Conservation (phyloP, 2,888 invertebrate species). For the Micropterix aruncella region DNA sequence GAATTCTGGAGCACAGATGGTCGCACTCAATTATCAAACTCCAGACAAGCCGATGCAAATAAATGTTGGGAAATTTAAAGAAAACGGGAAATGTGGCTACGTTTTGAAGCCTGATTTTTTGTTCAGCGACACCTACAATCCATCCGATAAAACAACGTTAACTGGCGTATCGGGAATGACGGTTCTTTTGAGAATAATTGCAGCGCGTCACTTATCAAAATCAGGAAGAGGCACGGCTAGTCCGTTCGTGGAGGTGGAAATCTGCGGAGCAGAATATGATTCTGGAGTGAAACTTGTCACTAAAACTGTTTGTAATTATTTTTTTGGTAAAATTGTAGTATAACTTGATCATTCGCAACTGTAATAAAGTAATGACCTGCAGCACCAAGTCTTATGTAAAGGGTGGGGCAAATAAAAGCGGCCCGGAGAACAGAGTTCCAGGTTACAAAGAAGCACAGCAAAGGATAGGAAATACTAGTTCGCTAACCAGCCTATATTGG, state of each 20-base stretch:
- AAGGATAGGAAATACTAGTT: no score
- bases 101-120: slow-evolving; percentile 83
- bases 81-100: slow-evolving; percentile 90
- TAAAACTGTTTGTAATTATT: slow-evolving; percentile 66
- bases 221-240: slow-evolving; percentile 73
- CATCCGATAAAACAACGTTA: slow-evolving; percentile 51
- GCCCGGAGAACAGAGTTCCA: no score
- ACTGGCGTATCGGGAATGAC: slow-evolving; percentile 42
- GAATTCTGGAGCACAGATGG: slow-evolving; percentile 95
- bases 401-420: no score
- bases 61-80: slow-evolving; percentile 83
- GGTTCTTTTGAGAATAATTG: slow-evolving; percentile 66
- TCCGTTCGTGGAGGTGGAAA: slow-evolving; percentile 86
- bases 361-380: no score
- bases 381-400: no score
- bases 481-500: no score
- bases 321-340: no score
- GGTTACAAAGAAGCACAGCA: no score
- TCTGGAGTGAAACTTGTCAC: slow-evolving; percentile 71
- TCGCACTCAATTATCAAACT: slow-evolving; percentile 95
- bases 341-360: no score
- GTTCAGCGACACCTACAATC: slow-evolving; percentile 67
- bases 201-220: slow-evolving; percentile 75
- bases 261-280: slow-evolving; percentile 81
- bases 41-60: slow-evolving; percentile 92